Evolutionary conservation across 2,888 invertebrate species (phyloP), one percentile per base, ranked within the genome.

Genomic region (Drosophila maculinotata): DNA sequence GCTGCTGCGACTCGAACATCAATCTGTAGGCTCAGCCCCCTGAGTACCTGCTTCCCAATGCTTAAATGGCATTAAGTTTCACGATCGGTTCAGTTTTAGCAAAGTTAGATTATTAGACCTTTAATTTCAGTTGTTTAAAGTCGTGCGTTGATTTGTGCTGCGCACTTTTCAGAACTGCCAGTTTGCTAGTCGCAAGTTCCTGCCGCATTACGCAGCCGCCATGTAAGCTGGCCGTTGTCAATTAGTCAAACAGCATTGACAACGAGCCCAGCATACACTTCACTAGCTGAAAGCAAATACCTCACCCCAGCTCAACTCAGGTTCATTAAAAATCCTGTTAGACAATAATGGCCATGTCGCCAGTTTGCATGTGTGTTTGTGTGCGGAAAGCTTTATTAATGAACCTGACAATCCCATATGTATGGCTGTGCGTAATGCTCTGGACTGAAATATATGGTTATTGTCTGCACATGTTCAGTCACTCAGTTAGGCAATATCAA

Each of bases 21-120:
- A 85, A 85, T 84, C 82, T 80, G 79, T 64, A 58, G 30, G 60
- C 12, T 15, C 68, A 59, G 65, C 45, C 56, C 39, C 26, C 9
- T 28, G 4, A 25, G 31, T 15, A 10, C 9, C 17, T 25, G 26
- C 45, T 36, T 3, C 3, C 9, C 26, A 15, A 7, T n/a, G 4
- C 12, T 10, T n/a, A n/a, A n/a, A n/a, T n/a, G n/a, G n/a, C n/a
- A n/a, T n/a, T n/a, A n/a, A n/a, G n/a, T n/a, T n/a, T n/a, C n/a
- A n/a, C n/a, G n/a, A n/a, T n/a, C n/a, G 23, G n/a, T n/a, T n/a
- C n/a, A n/a, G n/a, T n/a, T n/a, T n/a, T n/a, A n/a, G n/a, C n/a
- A n/a, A n/a, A n/a, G n/a, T n/a, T n/a, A n/a, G n/a, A 30, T n/a
- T 2, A 86, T 79, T 86, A 86, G 86, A 71, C 65, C 77, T 81